Evolutionary conservation across 2,113 vertebrate species (phyloP), one percentile per base, ranked within the genome.

Genomic region (Indri indri): DNA sequence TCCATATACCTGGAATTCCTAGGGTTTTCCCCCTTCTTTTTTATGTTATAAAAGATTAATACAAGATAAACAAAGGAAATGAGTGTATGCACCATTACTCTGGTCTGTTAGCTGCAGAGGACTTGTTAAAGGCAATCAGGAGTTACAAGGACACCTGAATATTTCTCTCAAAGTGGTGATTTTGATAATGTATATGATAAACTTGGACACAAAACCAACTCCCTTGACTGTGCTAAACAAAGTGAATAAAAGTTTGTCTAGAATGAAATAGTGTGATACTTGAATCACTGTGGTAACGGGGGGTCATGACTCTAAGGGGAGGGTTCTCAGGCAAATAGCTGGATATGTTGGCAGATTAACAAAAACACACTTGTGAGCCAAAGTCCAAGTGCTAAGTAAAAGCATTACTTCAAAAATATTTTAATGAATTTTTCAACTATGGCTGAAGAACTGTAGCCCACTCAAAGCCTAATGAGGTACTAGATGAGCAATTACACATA

Each of bases 391-490:
- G 47, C 47, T 57, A 83, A 89, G 27, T 68, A 90, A 50, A 47
- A 91, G 42, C 45, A 17, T 27, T 86, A 87, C 80, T 94, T 92
- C 20, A 40, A 82, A 81, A 83, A 45, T 85, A 90, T 88, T 86
- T 76, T 84, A 84, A 88, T 76, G 76, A 70, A 68, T 59, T 88
- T 30, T 93, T 84, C 59, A 88, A 73, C 34, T 73, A 30, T 81
- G 52, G 16, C 22, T 90, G 57, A 87, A 90, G 23, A 95, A 65
- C 23, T 11, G 25, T 37, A 16, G 50, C 59, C 68, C 66, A 73
- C 10, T 89, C 57, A 94, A 94, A 92, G 4, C 14, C 63, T 92
- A 92, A 94, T 45, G 45, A 94, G 25, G 47, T 37, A 92, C n/a
- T 90, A 40, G 54, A 90, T 83, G 42, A 90, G 23, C 27, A 90